These are phyloP conservation scores for Troilus luridus DNA, from an alignment of 2,888 invertebrate species.

Conservation along the genomic window DNA sequence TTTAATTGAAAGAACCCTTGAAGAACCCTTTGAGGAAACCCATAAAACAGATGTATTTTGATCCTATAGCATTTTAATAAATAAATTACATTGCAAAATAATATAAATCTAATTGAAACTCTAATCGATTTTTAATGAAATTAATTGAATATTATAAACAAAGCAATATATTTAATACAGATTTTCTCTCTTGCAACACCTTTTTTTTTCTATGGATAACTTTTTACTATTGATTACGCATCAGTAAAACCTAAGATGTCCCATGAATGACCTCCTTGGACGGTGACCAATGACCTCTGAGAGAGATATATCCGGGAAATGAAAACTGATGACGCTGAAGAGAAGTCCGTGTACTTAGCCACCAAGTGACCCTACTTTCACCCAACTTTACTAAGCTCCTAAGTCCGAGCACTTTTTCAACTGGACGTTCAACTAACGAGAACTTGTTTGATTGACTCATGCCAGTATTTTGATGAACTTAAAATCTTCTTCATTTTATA, in stretches of 20 bases:
- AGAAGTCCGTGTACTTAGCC: slow-evolving; percentile 19
- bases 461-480: neutral
- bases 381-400: slow-evolving; percentile 26
- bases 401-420: neutral
- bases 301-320: slow-evolving; percentile 24
- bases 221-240: neutral
- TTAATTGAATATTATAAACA: too few species aligned
- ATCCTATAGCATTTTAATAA: too few species aligned
- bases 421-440: neutral
- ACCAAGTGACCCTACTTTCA: neutral
- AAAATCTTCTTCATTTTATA: neutral
- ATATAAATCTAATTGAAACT: too few species aligned
- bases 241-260: neutral
- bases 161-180: too few species aligned
- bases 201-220: too few species aligned
- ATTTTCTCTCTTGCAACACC: too few species aligned
- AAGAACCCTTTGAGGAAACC: too few species aligned
- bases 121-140: too few species aligned
- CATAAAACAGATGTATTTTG: too few species aligned
- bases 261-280: slow-evolving; percentile 26
- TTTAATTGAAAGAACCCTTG: too few species aligned
- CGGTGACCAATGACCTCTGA: slow-evolving; percentile 59
- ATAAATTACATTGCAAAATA: too few species aligned
- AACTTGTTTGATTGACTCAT: neutral
- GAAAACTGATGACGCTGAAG: slow-evolving; percentile 20